Evolutionary conservation across 2,888 invertebrate species (phyloP), one percentile per base, ranked within the genome.

Genomic region (Toxonevra muliebris): DNA sequence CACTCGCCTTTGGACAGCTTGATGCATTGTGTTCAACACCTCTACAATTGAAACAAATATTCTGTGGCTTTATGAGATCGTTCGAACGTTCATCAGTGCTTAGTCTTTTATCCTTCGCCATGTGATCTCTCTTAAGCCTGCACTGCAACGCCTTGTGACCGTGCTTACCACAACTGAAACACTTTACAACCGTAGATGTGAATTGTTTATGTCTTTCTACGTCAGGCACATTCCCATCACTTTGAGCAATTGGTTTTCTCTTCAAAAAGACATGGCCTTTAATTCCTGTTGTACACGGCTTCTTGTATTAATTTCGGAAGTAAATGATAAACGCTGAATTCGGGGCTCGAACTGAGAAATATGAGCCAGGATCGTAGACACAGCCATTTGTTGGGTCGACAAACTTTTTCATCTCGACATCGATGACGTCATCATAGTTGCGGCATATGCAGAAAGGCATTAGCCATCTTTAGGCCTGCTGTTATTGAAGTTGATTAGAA

Each of bases 381-480:
- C 48, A 2, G 55, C 55, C 42, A 54, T 57, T 40, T 54, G 17
- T 17, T 45, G 48, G 1, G 30, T 30, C 17, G 43, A 54, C 20
- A 63, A 40, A 7, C 42, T 50, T 15, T 68, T 58, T 57, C 65
- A 65, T 50, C 52, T 53, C 1, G 53, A 9, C 48, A 54, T 61
- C n/a, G 66, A 55, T 13, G 62, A 57, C 2, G 66, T 59, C 41
- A 58, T 55, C 17, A 62, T 5, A 9, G 48, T 45, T 15, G 50
- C 30, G 15, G 66, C 55, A 62, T 66, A 69, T 15, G 59, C n/a
- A n/a, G n/a, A n/a, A n/a, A 40, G 7, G 62, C 53, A 11, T 66
- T 10, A 55, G 48, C 13, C 61, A 12, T 9, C 40, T 48, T 15
- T n/a, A n/a, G n/a, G n/a, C n/a, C n/a, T n/a, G n/a, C n/a, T n/a